A percentile compares a stretch with the other conserved stretches of the same genome.
Evolutionary conservation across 1,140 invertebrate species (phyloP).

Genomic region (Zaprionus gabonicus): DNA sequence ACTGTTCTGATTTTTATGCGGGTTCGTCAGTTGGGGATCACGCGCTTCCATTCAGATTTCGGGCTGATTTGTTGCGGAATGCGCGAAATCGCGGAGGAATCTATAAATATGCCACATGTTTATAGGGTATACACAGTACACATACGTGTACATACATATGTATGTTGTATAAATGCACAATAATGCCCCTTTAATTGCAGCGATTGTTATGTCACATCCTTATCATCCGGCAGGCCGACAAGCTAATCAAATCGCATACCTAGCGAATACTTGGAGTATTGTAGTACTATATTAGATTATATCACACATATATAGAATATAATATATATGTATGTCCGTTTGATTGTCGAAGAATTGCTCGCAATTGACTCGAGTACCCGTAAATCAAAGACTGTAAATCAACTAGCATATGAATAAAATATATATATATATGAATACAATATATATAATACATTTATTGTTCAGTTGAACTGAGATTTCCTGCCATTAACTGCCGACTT

Average conservation of each 20-base stretch:
- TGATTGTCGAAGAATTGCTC: neutral
- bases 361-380: neutral
- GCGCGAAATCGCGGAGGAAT: neutral
- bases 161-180: neutral
- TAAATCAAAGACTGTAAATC: slow-evolving; percentile 2
- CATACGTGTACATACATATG: neutral
- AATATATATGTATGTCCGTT: neutral
- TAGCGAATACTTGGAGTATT: neutral
- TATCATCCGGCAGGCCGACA: neutral
- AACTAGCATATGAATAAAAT: neutral
- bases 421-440: neutral
- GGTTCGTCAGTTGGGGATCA: neutral
- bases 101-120: neutral
- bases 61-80: neutral
- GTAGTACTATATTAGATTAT: slow-evolving; percentile 5
- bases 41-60: neutral
- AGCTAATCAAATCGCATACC: slow-evolving; percentile 12
- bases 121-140: neutral
- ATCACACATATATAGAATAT: neutral
- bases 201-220: slow-evolving; percentile 12
- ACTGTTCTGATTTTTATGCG: slow-evolving; percentile 24
- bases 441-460: neutral
- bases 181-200: slow-evolving; percentile 2
- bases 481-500: neutral
- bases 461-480: neutral